Conservation (phyloP, 92 coral and sea anemone genomes). For the Paramuricea clavata region DNA sequence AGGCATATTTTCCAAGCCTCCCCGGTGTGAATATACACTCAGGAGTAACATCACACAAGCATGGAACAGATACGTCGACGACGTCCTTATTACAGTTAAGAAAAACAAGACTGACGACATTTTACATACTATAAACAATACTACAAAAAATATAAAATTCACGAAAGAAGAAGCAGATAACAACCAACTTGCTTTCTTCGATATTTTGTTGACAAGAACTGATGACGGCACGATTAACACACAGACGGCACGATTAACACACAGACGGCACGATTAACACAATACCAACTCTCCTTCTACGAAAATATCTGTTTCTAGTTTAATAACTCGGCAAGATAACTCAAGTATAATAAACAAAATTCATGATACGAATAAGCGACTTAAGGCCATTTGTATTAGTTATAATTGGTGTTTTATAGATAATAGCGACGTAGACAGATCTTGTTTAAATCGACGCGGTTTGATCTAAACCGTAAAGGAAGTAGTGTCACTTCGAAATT, state of each 20-base stretch:
- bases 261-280: too few species aligned
- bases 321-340: conserved; percentile 61
- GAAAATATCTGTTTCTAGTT: conserved; percentile 44
- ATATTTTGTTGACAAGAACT: background rate
- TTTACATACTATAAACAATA: conserved; percentile 15
- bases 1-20: too few species aligned
- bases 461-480: background rate
- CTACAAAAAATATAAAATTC: conserved; percentile 7
- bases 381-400: conserved; percentile 21
- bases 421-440: conserved; percentile 21
- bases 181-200: conserved; percentile 24
- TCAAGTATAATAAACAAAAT: conserved; percentile 42
- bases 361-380: conserved; percentile 38
- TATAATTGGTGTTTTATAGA: conserved; percentile 32
- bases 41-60: too few species aligned
- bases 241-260: background rate
- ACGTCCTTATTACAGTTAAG: background rate
- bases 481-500: too few species aligned
- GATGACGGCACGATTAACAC: background rate
- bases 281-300: conserved; percentile 68
- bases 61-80: background rate
- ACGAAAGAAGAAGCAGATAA: conserved; percentile 9
- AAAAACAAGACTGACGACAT: background rate
- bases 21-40: too few species aligned
- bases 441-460: conserved; percentile 47